Base-by-base conservation (phyloP, 2,113 vertebrate species). In the Columba janthina region DNA sequence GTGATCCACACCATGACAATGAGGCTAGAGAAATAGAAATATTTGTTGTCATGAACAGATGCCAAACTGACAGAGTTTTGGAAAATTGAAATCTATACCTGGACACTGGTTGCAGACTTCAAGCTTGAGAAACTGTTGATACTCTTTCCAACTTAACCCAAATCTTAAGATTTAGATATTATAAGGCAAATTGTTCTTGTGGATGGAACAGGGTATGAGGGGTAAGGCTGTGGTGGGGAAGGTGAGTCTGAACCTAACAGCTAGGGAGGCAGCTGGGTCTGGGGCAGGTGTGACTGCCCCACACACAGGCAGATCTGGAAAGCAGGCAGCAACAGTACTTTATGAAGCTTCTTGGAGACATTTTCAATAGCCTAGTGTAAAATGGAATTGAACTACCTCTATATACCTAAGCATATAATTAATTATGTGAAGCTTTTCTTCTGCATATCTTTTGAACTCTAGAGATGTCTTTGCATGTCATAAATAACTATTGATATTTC, bases 401-500 rank as follows among this genome's bases (percentile, higher is more conserved):
- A 13, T 36, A 70, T 48, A 89, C 7, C 2, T 29, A 21, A 88
- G 57, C 51, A 54, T 58, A 64, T 90, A 17, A 62, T 88, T 95
- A 65, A 81, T 69, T 73, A 44, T 32, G 31, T 80, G 48, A n/a
- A 28, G 51, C 67, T 46, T 75, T 58, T 89, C 26, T 85, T 95
- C 71, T 89, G 66, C 22, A 13, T 88, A 89, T 73, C 56, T 70
- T 88, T 73, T 85, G 72, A 95, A 67, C 75, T 56, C 72, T 96
- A 93, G 96, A 89, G 85, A 88, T 6, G 13, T 60, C 85, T 95
- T 96, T 67, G 25, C 66, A 72, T 5, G 10, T 79, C 94, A 73
- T 93, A 97, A 95, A 96, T 89, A 97, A 82, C 74, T 90, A 94
- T 94, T 97, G 93, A 67, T 96, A 93, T 87, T 89, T 89, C 51